Percentiles rank a stretch among this genome's conserved stretches.
phyloP scores from a whole-genome alignment of 1,140 invertebrate genomes.

The Tetragnatha versicolor region DNA sequence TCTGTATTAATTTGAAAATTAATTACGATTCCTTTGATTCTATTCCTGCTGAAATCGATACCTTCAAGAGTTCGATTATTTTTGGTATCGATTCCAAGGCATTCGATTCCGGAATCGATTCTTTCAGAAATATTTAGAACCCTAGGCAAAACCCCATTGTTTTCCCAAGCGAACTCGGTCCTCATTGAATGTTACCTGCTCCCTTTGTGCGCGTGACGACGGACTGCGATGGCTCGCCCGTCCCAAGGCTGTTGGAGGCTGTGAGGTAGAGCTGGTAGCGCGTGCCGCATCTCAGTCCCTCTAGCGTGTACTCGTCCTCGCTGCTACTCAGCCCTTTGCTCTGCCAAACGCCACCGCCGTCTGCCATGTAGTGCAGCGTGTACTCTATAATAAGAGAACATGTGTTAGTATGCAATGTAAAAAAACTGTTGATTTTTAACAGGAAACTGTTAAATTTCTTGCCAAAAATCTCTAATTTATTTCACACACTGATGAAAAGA shows the following conservation, averaged over 20 bases:
- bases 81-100: no score
- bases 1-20: no score
- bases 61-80: no score
- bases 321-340: constrained; percentile 37
- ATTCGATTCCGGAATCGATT: no score
- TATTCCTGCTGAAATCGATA: no score
- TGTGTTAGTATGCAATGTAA: no score
- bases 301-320: constrained; percentile 63
- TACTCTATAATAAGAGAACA: constrained; percentile 32
- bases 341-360: constrained; percentile 44
- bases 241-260: constrained; percentile 64
- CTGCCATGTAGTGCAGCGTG: constrained; percentile 38
- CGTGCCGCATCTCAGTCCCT: constrained; percentile 77
- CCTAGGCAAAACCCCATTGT: no score
- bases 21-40: no score
- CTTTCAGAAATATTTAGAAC: no score
- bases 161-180: no score
- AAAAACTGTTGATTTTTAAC: not conserved
- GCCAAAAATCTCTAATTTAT: no score
- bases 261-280: constrained; percentile 69
- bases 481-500: no score
- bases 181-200: constrained; percentile 62
- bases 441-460: not conserved
- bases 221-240: constrained; percentile 61
- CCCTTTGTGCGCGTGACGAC: constrained; percentile 65